phyloP scores from a whole-genome alignment of 2,888 invertebrate genomes.

The Melikaiella ostensackeni region DNA sequence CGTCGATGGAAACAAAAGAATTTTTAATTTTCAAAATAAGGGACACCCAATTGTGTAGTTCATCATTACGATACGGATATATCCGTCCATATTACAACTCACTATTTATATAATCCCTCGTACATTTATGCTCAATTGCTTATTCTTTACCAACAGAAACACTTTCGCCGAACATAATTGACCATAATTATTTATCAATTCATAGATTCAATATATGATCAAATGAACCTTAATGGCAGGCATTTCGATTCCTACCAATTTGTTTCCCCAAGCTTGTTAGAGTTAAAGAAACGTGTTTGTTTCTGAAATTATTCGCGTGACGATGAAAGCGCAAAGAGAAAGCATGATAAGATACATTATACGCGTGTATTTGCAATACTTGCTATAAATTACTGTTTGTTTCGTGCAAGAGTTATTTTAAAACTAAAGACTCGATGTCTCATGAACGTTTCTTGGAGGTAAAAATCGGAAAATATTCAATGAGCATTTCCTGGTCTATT shows the following conservation, averaged over 20 bases:
- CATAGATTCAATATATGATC: neutral
- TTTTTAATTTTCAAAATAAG: too few relatives aligned
- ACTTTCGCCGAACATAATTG: constrained; percentile 6
- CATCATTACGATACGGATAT: neutral
- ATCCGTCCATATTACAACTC: too few relatives aligned
- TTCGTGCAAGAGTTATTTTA: constrained; percentile 22
- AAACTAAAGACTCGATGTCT: constrained; percentile 18
- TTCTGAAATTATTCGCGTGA: constrained; percentile 16
- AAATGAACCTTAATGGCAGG: neutral
- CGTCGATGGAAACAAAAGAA: too few relatives aligned
- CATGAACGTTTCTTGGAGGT: neutral
- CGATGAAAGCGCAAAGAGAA: constrained; percentile 30
- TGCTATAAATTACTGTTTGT: constrained; percentile 24
- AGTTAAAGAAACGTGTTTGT: constrained; percentile 1
- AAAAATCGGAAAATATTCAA: constrained; percentile 2
- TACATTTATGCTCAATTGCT: neutral
- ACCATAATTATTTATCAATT: neutral
- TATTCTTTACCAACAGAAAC: neutral
- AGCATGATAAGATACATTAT: constrained; percentile 22
- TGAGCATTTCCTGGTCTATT: constrained; percentile 30
- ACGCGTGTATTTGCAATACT: constrained; percentile 24
- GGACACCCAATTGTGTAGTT: neutral
- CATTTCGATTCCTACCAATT: neutral
- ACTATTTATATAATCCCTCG: neutral
- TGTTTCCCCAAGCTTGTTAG: constrained; percentile 12